A percentile compares a stretch with the other conserved stretches of the same genome.
phyloP scores from a whole-genome alignment of 2,113 vertebrate species.

The Cyprinodon tularosa region DNA sequence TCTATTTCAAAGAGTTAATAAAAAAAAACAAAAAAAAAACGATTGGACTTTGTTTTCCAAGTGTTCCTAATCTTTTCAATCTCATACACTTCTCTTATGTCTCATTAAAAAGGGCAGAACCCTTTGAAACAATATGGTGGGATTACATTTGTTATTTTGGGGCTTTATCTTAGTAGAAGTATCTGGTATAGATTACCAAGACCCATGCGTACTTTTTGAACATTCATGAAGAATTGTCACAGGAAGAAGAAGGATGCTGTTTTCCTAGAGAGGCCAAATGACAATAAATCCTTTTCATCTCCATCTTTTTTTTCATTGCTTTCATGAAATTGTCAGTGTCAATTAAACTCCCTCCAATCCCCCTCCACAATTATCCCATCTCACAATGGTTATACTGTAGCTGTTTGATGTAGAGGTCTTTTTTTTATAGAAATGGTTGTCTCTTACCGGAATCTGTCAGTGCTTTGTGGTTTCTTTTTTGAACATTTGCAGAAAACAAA shows the following conservation, averaged over 20 bases:
- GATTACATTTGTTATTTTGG: neutral
- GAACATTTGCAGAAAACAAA: conserved; percentile 23
- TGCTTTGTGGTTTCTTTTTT: conserved; percentile 42
- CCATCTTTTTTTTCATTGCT: neutral
- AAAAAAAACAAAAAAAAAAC: no score
- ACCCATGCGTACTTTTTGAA: neutral
- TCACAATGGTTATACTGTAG: neutral
- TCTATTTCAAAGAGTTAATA: no score
- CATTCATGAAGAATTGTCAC: neutral
- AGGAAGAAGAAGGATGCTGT: neutral
- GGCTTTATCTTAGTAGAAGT: no score
- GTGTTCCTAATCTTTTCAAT: neutral
- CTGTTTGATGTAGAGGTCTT: neutral
- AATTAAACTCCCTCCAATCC: neutral
- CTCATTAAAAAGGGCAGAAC: neutral
- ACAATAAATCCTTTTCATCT: neutral
- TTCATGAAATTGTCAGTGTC: neutral
- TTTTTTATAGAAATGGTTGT: neutral
- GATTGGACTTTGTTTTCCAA: no score
- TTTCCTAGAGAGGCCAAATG: neutral
- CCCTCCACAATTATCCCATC: neutral
- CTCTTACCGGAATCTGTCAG: conserved; percentile 13
- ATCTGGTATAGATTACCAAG: neutral
- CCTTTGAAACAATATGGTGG: neutral
- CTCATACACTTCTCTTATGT: neutral